Evolutionary conservation across 2,113 vertebrate genomes (phyloP).

Genomic region (Toxostoma redivivum): DNA sequence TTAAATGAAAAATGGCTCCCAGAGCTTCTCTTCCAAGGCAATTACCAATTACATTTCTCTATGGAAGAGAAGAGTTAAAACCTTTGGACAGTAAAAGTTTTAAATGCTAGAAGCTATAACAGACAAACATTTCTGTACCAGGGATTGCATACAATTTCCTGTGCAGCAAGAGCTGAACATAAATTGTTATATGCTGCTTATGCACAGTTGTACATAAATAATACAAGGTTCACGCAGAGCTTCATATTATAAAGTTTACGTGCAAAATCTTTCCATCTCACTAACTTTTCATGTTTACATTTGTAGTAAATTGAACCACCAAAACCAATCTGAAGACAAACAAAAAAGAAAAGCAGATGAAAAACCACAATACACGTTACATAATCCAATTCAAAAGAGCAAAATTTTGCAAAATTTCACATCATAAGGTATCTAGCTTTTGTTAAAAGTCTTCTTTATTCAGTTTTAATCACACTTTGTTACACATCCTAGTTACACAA

Average conservation of each 20-base stretch:
- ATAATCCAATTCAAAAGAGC: neutral
- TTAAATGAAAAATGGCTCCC: neutral
- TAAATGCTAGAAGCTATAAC: neutral
- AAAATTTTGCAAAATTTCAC: neutral
- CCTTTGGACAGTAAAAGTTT: neutral
- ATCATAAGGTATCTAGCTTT: neutral
- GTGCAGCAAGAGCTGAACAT: neutral
- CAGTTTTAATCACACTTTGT: neutral
- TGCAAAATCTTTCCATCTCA: neutral
- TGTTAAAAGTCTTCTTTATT: neutral
- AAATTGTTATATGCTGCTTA: neutral
- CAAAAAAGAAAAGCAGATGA: neutral
- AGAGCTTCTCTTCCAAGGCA: neutral
- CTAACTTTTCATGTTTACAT: neutral
- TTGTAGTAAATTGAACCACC: neutral
- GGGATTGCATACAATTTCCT: neutral
- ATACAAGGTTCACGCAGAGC: neutral
- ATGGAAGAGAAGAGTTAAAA: neutral
- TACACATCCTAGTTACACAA: neutral
- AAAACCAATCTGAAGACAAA: neutral
- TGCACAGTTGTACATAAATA: neutral
- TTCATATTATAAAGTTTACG: neutral
- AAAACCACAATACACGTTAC: neutral
- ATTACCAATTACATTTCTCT: neutral
- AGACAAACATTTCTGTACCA: neutral